Evolutionary conservation across 2,888 invertebrate genomes (phyloP), one percentile per base, ranked within the genome.

Genomic region (Hydrotaea cyrtoneurina): DNA sequence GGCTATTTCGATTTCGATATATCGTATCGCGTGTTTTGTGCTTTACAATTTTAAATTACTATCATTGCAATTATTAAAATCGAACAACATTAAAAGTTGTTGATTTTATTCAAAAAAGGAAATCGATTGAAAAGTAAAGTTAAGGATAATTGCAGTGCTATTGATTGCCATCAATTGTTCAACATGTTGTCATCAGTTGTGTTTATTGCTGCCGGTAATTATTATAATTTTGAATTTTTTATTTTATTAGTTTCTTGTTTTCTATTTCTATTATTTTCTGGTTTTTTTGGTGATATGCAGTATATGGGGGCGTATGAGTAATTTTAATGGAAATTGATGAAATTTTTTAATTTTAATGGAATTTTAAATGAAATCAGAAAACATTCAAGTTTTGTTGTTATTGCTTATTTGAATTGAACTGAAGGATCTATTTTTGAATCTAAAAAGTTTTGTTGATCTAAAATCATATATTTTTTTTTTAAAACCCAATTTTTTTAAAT

Each of bases 121-220:
- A 73, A 57, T 31, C 39, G n/a, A 43, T 15, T 50, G 50, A 69
- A n/a, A 74, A n/a, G 15, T 57, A 79, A 39, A 50, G 74, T n/a
- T 4, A 74, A 71, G 46, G 71, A 31, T 83, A 80, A 78, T 62
- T 71, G 39, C 21, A 21, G 17, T 26, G 36, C 39, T 2, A 57
- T 39, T 55, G 31, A 78, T 46, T 50, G 66, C n/a, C 21, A 10
- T 19, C 43, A 36, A 43, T 64, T 26, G 3, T 55, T 55, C 82
- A 85, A 74, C 72, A 85, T 85, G 85, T 74, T 82, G 73, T 21
- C 79, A 59, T 77, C 79, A 59, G 74, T 55, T 79, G 62, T 53
- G 55, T n/a, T 73, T 11, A 50, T 82, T 71, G 26, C 82, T 69
- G 55, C 82, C 21, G 85, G 85, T 85, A 82, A 85, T 77, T 85